A percentile compares a stretch with the other conserved stretches of the same genome.
These are phyloP conservation scores for Girardinus metallicus DNA, from an alignment of 2,797 vertebrate species.

Conservation along the genomic window DNA sequence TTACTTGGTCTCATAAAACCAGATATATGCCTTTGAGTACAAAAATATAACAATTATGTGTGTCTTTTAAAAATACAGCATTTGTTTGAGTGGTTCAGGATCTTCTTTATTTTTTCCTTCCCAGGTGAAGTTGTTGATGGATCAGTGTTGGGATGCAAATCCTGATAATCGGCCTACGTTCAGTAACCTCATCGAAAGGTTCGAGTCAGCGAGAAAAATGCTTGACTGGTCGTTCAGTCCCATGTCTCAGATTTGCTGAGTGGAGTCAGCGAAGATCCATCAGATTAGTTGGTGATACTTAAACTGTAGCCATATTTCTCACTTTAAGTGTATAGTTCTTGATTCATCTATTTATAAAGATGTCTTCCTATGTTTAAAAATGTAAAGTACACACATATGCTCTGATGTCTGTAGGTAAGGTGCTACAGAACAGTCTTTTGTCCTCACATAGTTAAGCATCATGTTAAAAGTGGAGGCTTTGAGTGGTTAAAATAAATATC, in stretches of 20 bases:
- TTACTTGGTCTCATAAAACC: neutral
- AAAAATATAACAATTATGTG: neutral
- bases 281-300: constrained; percentile 21
- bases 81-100: neutral
- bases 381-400: constrained; percentile 23
- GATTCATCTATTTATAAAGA: constrained; percentile 23
- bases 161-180: constrained; percentile 85
- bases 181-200: constrained; percentile 77
- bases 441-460: neutral
- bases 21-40: neutral
- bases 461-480: neutral
- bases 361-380: constrained; percentile 27
- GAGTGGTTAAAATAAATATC: neutral
- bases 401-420: constrained; percentile 21
- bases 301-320: constrained; percentile 7
- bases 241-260: constrained; percentile 72
- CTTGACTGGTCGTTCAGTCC: constrained; percentile 71
- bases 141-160: constrained; percentile 86
- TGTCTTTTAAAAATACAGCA: neutral
- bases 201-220: constrained; percentile 74
- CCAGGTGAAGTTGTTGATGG: constrained; percentile 83
- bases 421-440: neutral
- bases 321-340: constrained; percentile 24
- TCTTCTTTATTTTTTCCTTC: neutral
- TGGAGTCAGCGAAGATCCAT: constrained; percentile 16